Base-by-base conservation (phyloP, 2,113 vertebrate species). In the Gymnarchus niloticus region DNA sequence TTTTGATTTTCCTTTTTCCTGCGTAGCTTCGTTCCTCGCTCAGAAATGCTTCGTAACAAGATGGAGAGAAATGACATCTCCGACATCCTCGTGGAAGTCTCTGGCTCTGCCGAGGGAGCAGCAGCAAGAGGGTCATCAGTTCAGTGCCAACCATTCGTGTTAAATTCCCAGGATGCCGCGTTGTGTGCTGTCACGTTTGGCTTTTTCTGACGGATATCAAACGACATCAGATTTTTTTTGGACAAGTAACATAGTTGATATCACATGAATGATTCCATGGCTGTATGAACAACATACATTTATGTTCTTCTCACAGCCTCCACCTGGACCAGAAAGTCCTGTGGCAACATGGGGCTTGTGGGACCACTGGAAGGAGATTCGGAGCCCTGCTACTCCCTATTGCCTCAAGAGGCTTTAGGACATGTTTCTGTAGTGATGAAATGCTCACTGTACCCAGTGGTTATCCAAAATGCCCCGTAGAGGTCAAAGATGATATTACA, bases 1-100 rank as follows among this genome's bases (percentile, higher is more conserved):
- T 90, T 92, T 88, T 90, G 86, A 92, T 93, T 91, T 91, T 86
- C 80, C 87, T 83, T 84, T 88, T 88, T 84, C 85, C 80, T 87
- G 89, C 87, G 86, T 86, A 9, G 23, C 48, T 87, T 61, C 88
- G 44, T 65, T 2, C 21, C 6, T 44, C 81, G n/a, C 84, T 52
- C 25, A 48, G 46, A 84, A 48, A 92, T 89, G 88, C 88, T 89
- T 85, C 87, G 87, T 90, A 89, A 91, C 89, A 89, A 89, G 81
- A 41, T n/a, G 14, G n/a, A 69, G 46, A 84, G 48, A 21, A 81
- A 81, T 14, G 14, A 25, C 44, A 48, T 28, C 48, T 52, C 49
- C 9, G 33, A 25, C 46, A 6, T 84, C 86, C 90, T 87, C 88
- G 84, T 87, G 86, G 87, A 84, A 49, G 52, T 83, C 81, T 77